Base-by-base conservation (phyloP, 2,797 vertebrate species). In the Bryconaethiops microstoma region DNA sequence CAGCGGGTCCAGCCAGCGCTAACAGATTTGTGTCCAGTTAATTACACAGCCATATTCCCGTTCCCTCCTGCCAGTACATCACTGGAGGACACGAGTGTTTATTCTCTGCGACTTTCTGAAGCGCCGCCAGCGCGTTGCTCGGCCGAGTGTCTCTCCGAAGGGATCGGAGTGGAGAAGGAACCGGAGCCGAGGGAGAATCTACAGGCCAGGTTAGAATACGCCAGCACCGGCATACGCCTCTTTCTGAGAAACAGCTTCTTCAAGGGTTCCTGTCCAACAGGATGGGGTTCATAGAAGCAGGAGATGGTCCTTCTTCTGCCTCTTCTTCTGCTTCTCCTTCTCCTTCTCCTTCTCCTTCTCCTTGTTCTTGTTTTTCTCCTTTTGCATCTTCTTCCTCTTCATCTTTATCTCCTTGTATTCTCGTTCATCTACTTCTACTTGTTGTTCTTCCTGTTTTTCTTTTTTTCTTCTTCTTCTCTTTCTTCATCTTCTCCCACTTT, bases 21-120 rank as follows among this genome's bases (percentile, higher is more conserved):
- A 76, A 83, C 65, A 83, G 78, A 78, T 81, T 80, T 68, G 62
- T 17, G 82, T 82, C 80, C 62, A 67, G 65, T 76, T 78, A 76
- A 84, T 82, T 82, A 84, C 48, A 4, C 1, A 23, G 23, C 54
- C 45, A 55, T 39, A 69, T 21, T 25, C n/a, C 9, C 4, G 6
- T 65, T 77, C 70, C n/a, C 6, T 23, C 5, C 60, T 55, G 55
- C 54, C 74, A 65, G 54, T 21, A 4, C 59, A 69, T 21, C 74
- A 6, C 16, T 39, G 35, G 1, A 68, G 67, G 29, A 74, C 25
- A 52, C 14, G 16, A 71, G 16, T 60, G 29, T 64, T 76, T 54
- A 45, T 75, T 65, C 52, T 55, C 69, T 42, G 29, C 1, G 13
- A 54, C 45, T 64, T 48, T 59, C 29, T 68, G n/a, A 21, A 42